Conservation (phyloP, 2,888 invertebrate genomes). For the Polyommatus icarus region DNA sequence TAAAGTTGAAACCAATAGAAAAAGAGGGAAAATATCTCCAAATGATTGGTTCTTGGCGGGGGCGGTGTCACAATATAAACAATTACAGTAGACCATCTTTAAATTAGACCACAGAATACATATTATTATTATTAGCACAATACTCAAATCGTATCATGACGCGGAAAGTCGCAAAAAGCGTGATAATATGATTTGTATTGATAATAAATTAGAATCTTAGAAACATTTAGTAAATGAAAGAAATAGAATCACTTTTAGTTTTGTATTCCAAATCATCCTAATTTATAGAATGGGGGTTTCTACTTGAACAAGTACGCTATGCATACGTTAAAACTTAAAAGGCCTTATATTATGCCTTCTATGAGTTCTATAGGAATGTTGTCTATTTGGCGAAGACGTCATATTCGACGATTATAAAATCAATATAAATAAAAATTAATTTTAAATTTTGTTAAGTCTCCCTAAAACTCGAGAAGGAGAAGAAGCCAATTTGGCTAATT, state of each 20-base stretch:
- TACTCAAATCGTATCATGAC: too few relatives aligned
- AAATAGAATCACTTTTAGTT: background rate
- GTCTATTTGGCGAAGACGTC: background rate
- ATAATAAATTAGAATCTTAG: background rate
- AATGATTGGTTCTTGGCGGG: background rate
- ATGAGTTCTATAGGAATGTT: too few relatives aligned
- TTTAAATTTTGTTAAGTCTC: too few relatives aligned
- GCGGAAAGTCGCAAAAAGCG: too few relatives aligned
- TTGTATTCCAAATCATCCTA: background rate
- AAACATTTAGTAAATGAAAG: background rate
- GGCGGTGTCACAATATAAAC: background rate
- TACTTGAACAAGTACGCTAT: background rate
- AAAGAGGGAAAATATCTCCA: background rate
- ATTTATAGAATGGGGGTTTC: too few relatives aligned
- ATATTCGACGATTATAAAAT: background rate
- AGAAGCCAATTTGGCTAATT: too few relatives aligned
- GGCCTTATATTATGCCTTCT: background rate
- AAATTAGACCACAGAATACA: too few relatives aligned
- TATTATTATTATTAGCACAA: too few relatives aligned
- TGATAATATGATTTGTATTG: background rate
- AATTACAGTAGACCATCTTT: background rate
- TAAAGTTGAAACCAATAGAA: background rate
- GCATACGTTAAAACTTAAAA: background rate
- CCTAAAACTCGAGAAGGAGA: too few relatives aligned
- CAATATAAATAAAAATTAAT: too few relatives aligned